Percentiles rank a stretch among this genome's conserved stretches.
Conservation (phyloP, 2,113 vertebrate genomes). For the Calonectris borealis region DNA sequence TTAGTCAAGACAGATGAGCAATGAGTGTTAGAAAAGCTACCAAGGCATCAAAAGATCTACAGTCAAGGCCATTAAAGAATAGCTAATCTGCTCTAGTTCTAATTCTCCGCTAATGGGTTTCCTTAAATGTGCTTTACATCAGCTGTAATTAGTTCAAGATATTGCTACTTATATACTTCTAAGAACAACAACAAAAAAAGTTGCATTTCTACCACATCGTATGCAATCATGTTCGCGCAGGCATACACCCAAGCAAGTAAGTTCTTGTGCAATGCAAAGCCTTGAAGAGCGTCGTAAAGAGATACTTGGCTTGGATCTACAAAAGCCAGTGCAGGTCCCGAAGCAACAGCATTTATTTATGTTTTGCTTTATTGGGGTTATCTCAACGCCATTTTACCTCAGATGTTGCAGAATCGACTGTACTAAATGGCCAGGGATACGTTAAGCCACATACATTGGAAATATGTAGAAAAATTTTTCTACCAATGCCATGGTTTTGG, state of each 20-base stretch:
- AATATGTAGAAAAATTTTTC: neutral
- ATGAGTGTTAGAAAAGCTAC: slow-evolving; percentile 54
- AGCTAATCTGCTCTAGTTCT: slow-evolving; percentile 64
- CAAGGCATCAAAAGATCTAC: slow-evolving; percentile 55
- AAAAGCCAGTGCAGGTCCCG: neutral
- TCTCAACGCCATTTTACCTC: neutral
- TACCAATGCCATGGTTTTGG: neutral
- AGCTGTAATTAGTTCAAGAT: slow-evolving; percentile 63
- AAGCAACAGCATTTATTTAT: neutral
- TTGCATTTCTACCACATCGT: slow-evolving; percentile 15
- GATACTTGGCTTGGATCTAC: neutral
- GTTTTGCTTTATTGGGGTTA: neutral
- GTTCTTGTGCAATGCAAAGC: neutral
- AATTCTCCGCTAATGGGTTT: slow-evolving; percentile 66
- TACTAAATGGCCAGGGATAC: neutral
- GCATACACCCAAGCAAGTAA: neutral
- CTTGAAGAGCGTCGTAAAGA: neutral
- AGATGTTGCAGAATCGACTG: neutral
- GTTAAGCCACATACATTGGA: neutral
- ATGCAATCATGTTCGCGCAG: neutral
- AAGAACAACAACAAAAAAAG: neutral
- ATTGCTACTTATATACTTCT: slow-evolving; percentile 40
- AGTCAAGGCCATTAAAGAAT: slow-evolving; percentile 61
- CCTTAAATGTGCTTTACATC: slow-evolving; percentile 63
- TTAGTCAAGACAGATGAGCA: slow-evolving; percentile 57